These are phyloP conservation scores for Stictonetta naevosa DNA, from an alignment of 2,113 vertebrate species.

Conservation along the genomic window DNA sequence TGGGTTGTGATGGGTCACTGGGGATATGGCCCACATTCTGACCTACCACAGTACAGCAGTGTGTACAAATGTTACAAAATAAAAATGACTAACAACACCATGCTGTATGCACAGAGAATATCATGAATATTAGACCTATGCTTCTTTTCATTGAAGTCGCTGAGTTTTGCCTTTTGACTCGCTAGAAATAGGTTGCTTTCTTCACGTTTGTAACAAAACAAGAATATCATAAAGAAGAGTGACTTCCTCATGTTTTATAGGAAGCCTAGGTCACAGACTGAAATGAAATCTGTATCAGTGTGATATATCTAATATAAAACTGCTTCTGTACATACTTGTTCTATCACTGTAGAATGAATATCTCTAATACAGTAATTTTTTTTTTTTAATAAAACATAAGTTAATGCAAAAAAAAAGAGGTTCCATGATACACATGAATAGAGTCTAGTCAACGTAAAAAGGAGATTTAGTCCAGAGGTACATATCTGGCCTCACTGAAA, in stretches of 20 bases:
- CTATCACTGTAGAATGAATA: neutral
- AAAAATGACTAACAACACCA: neutral
- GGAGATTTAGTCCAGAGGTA: neutral
- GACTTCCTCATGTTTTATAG: neutral
- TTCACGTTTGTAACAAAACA: neutral
- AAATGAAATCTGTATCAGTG: neutral
- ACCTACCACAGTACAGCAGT: neutral
- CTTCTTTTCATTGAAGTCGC: neutral
- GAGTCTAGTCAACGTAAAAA: neutral
- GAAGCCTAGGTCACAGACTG: neutral
- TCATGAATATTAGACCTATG: neutral
- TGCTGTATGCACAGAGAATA: neutral
- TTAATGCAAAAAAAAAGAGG: neutral
- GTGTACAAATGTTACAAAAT: neutral
- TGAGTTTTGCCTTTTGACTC: neutral
- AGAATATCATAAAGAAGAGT: neutral
- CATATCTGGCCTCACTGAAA: neutral
- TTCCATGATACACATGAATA: neutral
- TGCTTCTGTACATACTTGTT: neutral
- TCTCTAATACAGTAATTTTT: neutral
- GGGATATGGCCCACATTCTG: conserved; percentile 35
- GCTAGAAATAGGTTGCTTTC: neutral
- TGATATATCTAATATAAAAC: neutral
- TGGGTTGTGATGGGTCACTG: conserved; percentile 33
- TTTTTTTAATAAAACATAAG: neutral